Conservation (phyloP, 2,113 vertebrate species). For the Ptychochromis oligacanthus region DNA sequence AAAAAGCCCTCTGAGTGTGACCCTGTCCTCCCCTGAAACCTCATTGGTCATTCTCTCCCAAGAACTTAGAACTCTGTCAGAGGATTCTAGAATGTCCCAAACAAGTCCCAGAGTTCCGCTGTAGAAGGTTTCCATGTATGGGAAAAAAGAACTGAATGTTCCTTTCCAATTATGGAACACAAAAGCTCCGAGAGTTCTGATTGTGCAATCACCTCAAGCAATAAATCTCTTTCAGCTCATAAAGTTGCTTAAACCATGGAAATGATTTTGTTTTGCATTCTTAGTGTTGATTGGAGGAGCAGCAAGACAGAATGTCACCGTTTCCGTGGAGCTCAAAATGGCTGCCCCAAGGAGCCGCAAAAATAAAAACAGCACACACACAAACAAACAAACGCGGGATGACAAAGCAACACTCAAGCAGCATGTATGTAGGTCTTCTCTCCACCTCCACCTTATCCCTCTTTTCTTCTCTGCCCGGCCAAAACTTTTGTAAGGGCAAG, state of each 20-base stretch:
- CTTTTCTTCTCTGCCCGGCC: conserved; percentile 4
- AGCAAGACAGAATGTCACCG: conserved; percentile 60
- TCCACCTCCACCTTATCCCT: conserved; percentile 27
- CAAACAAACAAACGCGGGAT: conserved; percentile 53
- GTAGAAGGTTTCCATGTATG: conserved; percentile 2
- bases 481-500: background rate
- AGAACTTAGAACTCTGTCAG: conserved; percentile 9
- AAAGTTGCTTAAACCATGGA: conserved; percentile 49
- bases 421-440: conserved; percentile 69
- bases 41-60: conserved; percentile 50
- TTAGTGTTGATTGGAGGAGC: conserved; percentile 74
- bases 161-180: conserved; percentile 7
- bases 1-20: conserved; percentile 30
- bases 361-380: conserved; percentile 36
- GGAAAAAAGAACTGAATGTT: background rate
- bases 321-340: conserved; percentile 51
- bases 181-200: conserved; percentile 54
- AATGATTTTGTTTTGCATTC: conserved; percentile 68
- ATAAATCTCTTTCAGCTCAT: conserved; percentile 63
- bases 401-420: conserved; percentile 75
- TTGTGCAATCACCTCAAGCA: conserved; percentile 69
- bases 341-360: conserved; percentile 50
- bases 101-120: conserved; percentile 40
- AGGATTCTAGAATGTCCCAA: conserved; percentile 37
- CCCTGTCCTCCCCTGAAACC: conserved; percentile 46